A percentile compares a stretch with the other conserved stretches of the same genome.
Evolutionary conservation across 2,888 invertebrate genomes (phyloP).

Genomic region (Drosophila fungiperda): DNA sequence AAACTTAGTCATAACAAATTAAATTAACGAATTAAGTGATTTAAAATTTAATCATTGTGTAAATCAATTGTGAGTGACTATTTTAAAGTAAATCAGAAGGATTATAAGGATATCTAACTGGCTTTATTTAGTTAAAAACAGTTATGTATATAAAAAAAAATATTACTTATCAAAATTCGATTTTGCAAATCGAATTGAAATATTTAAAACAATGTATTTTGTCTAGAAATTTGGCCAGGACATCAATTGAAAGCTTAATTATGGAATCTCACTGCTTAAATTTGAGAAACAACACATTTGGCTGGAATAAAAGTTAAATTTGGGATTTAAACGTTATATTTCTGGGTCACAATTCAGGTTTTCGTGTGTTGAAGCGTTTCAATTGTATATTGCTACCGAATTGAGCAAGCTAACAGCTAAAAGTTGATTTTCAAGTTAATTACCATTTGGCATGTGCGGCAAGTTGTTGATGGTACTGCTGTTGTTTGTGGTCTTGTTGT

Average conservation of each 20-base stretch:
- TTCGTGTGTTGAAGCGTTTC: constrained; percentile 25
- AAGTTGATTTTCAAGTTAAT: constrained; percentile 77
- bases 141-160: too few species aligned
- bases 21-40: too few species aligned
- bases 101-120: background rate
- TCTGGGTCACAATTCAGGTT: constrained; percentile 1
- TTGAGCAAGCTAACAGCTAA: constrained; percentile 47
- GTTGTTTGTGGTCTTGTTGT: background rate
- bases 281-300: background rate
- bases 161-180: background rate
- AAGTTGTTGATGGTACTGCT: constrained; percentile 37
- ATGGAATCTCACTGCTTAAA: background rate
- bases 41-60: background rate
- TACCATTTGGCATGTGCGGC: constrained; percentile 78
- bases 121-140: too few species aligned
- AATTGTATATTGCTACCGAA: constrained; percentile 35
- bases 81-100: background rate
- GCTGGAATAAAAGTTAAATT: background rate
- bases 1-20: background rate
- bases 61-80: background rate
- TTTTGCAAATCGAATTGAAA: background rate
- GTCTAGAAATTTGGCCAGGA: background rate
- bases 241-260: background rate
- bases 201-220: background rate
- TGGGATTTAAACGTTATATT: background rate